Base-by-base conservation (phyloP, 2,888 invertebrate species). In the Lacanobia wlatinum region DNA sequence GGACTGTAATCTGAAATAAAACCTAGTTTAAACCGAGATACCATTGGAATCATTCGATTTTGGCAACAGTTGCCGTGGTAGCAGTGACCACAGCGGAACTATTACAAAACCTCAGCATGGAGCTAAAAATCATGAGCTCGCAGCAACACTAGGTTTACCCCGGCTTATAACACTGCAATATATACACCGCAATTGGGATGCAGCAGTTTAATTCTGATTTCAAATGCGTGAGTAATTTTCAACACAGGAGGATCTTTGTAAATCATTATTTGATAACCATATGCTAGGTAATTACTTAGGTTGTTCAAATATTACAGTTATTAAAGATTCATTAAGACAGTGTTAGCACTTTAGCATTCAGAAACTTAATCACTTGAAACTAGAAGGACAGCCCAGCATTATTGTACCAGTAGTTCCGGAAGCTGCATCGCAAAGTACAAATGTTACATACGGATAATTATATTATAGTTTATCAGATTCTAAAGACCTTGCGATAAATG, bases 51-150 rank as follows among this genome's bases (percentile, higher is more conserved):
- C 60, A 64, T 79, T 64, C 73, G 38, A 79, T 79, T 64, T 60
- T 60, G 59, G 64, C 64, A 64, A 72, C 76, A 73, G 53, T 79
- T 55, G 16, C 73, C 60, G 79, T 46, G 50, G 80, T 64, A 73
- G 73, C 79, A 50, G 50, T 64, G 60, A 73, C 76, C 74, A 60
- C 76, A 73, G 43, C 50, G 64, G 65, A 79, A 76, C 64, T 80
- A 73, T 73, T 73, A 73, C 60, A 21, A 80, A 65, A 76, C 76
- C 74, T 60, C 76, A 65, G 21, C 64, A 56, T 61, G 38, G 60
- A 65, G 55, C 64, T 73, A 52, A 34, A n/a, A 73, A 21, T 63
- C 80, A 73, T 79, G 60, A 73, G 76, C 46, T 73, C 53, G 38
- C 48, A 79, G 55, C 62, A 73, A 79, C 50, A 72, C 73, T 73